These are phyloP conservation scores for Cheilosia vulpina DNA, from an alignment of 2,888 invertebrate species.

Conservation along the genomic window DNA sequence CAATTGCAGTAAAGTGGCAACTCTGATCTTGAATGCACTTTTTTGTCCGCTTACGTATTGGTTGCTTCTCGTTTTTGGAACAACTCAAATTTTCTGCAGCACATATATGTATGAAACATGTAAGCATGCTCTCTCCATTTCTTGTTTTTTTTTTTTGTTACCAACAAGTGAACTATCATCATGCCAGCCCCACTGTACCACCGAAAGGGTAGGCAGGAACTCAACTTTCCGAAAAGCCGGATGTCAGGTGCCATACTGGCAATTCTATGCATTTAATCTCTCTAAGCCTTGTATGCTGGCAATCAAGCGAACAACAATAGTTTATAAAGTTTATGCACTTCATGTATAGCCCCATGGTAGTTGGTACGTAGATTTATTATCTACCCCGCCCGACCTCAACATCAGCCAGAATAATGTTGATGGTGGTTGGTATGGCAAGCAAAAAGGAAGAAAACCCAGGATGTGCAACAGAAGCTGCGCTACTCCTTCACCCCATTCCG, in stretches of 20 bases:
- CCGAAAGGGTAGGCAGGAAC: not conserved
- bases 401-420: slow-evolving; percentile 30
- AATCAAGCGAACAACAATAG: slow-evolving; percentile 42
- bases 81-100: no score
- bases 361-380: slow-evolving; percentile 42
- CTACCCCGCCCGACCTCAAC: slow-evolving; percentile 21
- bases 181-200: slow-evolving; percentile 16
- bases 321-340: slow-evolving; percentile 29
- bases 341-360: slow-evolving; percentile 2
- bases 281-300: slow-evolving; percentile 30
- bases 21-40: no score
- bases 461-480: slow-evolving; percentile 10
- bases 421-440: not conserved
- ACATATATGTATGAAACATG: no score
- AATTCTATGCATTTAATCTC: slow-evolving; percentile 53
- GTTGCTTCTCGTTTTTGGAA: no score
- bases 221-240: not conserved
- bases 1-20: no score
- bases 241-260: slow-evolving; percentile 47
- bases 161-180: not conserved
- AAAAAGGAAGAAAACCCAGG: not conserved
- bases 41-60: no score
- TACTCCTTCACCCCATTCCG: not conserved
- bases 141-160: no score
- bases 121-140: no score